Percentiles rank a stretch among this genome's conserved stretches.
phyloP scores from a whole-genome alignment of 2,797 vertebrate species.

The Todus mexicanus region DNA sequence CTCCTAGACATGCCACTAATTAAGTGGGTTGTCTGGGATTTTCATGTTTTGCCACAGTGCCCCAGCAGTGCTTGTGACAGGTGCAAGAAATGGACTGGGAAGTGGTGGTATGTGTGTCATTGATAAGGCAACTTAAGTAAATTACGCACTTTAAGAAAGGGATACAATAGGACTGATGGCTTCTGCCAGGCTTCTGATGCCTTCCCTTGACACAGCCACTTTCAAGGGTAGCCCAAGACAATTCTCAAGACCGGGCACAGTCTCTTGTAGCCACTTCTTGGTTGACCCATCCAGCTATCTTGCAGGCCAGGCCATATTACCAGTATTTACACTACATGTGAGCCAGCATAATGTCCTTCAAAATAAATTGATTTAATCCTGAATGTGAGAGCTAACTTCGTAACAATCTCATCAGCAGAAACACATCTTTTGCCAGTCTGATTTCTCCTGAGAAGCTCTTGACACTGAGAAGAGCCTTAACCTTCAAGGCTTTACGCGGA shows the following conservation, averaged over 20 bases:
- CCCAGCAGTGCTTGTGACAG: not conserved
- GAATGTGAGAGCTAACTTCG: not conserved
- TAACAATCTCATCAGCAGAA: not conserved
- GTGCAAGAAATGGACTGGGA: not conserved
- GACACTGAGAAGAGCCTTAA: not conserved
- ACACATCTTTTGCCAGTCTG: not conserved
- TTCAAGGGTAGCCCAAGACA: not conserved
- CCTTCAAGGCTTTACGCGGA: not conserved
- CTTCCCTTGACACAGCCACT: not conserved
- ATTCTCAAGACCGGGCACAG: not conserved
- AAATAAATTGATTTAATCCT: not conserved
- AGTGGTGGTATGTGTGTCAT: not conserved
- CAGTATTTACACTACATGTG: not conserved
- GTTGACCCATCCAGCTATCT: not conserved
- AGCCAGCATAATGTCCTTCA: not conserved
- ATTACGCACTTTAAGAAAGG: not conserved
- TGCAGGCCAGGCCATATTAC: not conserved
- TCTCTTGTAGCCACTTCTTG: not conserved
- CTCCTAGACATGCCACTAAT: not conserved
- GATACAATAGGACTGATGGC: no score
- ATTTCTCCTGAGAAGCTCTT: not conserved
- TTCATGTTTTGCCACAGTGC: not conserved
- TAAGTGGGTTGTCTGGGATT: not conserved
- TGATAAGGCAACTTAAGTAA: not conserved
- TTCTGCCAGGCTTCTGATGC: not conserved